Evolutionary conservation across 1,140 invertebrate species (phyloP), one percentile per base, ranked within the genome.

Genomic region (Achroia grisella): DNA sequence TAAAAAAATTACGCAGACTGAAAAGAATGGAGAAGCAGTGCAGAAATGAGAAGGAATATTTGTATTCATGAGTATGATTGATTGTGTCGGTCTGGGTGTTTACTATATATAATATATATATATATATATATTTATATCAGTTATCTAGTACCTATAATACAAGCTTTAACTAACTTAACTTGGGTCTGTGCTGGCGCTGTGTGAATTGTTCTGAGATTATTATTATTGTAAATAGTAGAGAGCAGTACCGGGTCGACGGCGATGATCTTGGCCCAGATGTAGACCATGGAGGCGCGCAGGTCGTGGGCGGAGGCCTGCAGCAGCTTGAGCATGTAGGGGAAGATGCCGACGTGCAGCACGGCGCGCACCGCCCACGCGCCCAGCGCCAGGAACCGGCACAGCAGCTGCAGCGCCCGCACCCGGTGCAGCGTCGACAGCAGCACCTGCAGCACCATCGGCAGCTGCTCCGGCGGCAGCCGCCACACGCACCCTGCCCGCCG

Each of bases 251-350:
- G 93, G 84, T 99, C 98, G 8, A 99, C 96, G 45, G 97, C 97
- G 36, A 99, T 87, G 58, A 99, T 99, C 88, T 99, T 99, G 4
- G 98, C 97, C 98, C 98, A 99, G 56, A 99, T 99, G 72, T 98
- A 99, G 17, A 99, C 96, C 39, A 99, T 89, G 29, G 98, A 88
- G 8, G 97, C 95, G 27, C 97, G 88, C 43, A 99, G 86, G 82
- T 99, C 98, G 58, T 91, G 90, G 1, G 96, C 96, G 53, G 93
- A 95, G 58, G 96, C 97, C 86, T 99, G 97, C 34, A 98, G 87
- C 46, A 99, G 84, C 79, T 99, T 99, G 6, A 99, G 88, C 51
- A 99, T 97, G 86, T 99, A 99, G 2, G 98, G 98, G 83, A 99
- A 99, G 57, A 99, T 99, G 52, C 98, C 98, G 30, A 99, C 98